Evolutionary conservation across 2,797 vertebrate genomes (phyloP), one percentile per base, ranked within the genome.

Genomic region (Anabacerthia variegaticeps): DNA sequence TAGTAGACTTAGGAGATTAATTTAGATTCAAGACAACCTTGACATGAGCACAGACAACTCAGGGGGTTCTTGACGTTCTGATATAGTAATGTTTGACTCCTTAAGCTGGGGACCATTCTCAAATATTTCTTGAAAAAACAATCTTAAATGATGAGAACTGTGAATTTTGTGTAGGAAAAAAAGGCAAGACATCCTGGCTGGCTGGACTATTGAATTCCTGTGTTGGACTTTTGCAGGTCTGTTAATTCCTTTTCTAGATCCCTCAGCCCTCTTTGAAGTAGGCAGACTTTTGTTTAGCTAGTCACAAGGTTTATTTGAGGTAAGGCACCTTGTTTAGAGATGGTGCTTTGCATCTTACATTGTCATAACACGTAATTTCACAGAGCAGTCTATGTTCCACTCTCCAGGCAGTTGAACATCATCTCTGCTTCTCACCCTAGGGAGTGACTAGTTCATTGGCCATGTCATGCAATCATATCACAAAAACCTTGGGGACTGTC

Each of bases 401-500:
- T 91, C 87, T 86, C 37, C 41, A 78, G 62, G 76, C 75, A 78
- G 73, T 52, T 93, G 85, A 91, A 91, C 46, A 63, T 84, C 73
- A 84, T 92, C 55, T 92, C 55, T 90, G 69, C 71, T 90, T 91
- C 85, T 86, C 55, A 81, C 76, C 63, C 92, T 81, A 54, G 85
- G 83, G 95, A 96, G 41, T 63, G 59, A 84, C 76, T 90, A 81
- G 91, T 88, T 95, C 89, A 85, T 24, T 94, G 69, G 79, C 89
- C 61, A 61, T 94, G 73, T 95, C 93, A 89, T 93, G 73, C 91
- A 95, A 86, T 92, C 82, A 86, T 93, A 94, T 90, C 77, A 75
- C 89, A 93, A 94, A 96, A 96, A 81, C 87, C 89, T 90, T 86
- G 85, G 89, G 87, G 93, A 93, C 76, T 92, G 83, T 93, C 91